Conservation (phyloP, 2,113 vertebrate species). For the Crotalus tigris region DNA sequence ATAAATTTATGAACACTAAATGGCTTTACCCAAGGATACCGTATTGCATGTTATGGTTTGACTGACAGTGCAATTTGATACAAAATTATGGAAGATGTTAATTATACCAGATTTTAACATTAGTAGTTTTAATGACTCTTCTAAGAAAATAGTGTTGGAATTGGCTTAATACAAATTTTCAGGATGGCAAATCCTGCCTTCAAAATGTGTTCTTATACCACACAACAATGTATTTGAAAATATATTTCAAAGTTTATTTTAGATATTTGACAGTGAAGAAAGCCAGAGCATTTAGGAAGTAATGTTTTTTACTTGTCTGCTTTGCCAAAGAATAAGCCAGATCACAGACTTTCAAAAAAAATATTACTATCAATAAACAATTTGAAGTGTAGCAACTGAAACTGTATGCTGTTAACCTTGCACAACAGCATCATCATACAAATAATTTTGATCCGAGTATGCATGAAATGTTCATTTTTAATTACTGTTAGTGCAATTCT, state of each 20-base stretch:
- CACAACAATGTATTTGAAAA: neutral
- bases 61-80: neutral
- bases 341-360: neutral
- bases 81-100: neutral
- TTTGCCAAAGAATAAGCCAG: neutral
- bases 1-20: neutral
- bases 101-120: neutral
- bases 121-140: neutral
- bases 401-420: neutral
- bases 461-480: slow-evolving; percentile 1
- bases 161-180: neutral
- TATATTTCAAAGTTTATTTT: neutral
- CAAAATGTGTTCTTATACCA: neutral
- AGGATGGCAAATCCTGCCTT: neutral
- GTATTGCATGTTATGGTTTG: neutral
- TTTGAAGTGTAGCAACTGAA: neutral
- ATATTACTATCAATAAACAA: neutral
- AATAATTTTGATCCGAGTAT: neutral
- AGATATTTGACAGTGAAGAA: neutral
- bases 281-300: neutral
- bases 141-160: neutral
- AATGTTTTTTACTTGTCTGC: neutral
- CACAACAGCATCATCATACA: neutral
- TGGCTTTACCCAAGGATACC: neutral
- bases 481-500: slow-evolving; percentile 23